Evolutionary conservation across 2,797 vertebrate genomes (phyloP).

Genomic region (Eutrigla gurnardus): DNA sequence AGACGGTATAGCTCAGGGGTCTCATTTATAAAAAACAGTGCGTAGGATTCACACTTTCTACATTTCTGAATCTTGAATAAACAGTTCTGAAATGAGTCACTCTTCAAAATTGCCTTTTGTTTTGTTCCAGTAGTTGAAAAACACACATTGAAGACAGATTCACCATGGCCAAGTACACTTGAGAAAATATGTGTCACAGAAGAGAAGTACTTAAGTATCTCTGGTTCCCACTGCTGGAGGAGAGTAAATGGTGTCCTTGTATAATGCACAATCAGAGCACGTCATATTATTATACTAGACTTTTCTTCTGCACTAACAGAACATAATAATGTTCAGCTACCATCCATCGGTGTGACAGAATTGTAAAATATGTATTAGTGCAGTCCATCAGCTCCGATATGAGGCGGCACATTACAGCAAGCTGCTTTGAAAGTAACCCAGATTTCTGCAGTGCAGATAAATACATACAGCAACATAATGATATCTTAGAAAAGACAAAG

Average conservation of each 20-base stretch:
- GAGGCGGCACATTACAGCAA: slow-evolving; percentile 11
- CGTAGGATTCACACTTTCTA: too few species aligned
- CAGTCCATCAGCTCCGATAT: slow-evolving; percentile 11
- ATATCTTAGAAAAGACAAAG: background rate
- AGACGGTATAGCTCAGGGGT: background rate
- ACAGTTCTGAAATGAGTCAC: background rate
- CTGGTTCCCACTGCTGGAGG: background rate
- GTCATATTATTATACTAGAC: background rate
- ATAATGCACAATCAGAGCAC: slow-evolving; percentile 7
- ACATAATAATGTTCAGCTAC: slow-evolving; percentile 16
- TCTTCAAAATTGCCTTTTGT: background rate
- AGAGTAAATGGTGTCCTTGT: background rate
- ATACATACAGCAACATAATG: background rate
- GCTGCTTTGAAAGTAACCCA: background rate
- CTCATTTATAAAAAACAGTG: background rate
- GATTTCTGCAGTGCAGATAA: background rate
- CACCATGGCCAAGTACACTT: background rate
- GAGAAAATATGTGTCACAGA: background rate
- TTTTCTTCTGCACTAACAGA: background rate
- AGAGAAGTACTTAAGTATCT: background rate
- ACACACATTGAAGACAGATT: background rate
- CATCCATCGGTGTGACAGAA: slow-evolving; percentile 18
- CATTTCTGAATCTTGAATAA: background rate
- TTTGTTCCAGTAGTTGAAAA: background rate
- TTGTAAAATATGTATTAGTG: slow-evolving; percentile 18